These are phyloP conservation scores for Cyprinus carpio DNA, from an alignment of 2,113 vertebrate genomes.

Conservation along the genomic window DNA sequence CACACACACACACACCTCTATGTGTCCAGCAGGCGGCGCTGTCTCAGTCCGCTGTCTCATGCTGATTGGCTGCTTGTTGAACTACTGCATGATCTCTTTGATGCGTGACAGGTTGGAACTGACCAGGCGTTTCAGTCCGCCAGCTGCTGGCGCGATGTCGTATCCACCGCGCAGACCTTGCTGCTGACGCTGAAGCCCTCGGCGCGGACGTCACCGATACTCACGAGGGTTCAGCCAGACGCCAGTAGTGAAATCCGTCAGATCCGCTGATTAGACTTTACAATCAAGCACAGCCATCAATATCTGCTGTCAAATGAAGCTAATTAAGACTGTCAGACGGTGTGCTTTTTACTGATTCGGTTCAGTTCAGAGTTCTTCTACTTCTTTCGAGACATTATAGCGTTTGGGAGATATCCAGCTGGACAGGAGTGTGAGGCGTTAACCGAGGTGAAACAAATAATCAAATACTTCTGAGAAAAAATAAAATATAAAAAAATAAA, in stretches of 20 bases:
- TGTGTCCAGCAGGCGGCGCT: constrained; percentile 49
- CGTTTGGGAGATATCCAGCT: too few relatives aligned
- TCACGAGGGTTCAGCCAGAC: constrained; percentile 94
- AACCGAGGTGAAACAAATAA: too few relatives aligned
- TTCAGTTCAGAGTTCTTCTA: too few relatives aligned
- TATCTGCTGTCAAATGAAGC: not conserved
- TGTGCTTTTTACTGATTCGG: too few relatives aligned
- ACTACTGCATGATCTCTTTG: constrained; percentile 92
- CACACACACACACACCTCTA: not conserved
- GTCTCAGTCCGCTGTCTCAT: constrained; percentile 64
- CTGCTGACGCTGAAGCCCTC: constrained; percentile 81
- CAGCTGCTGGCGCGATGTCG: constrained; percentile 88
- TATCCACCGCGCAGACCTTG: constrained; percentile 91
- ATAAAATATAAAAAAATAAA: too few relatives aligned
- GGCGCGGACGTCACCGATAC: constrained; percentile 85
- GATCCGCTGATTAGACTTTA: constrained; percentile 76
- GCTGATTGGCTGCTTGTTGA: constrained; percentile 86
- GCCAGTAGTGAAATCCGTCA: constrained; percentile 95
- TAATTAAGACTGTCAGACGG: too few relatives aligned
- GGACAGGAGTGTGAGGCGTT: too few relatives aligned
- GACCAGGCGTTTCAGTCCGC: too few relatives aligned
- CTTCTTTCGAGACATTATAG: too few relatives aligned
- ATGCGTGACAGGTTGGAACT: constrained; percentile 91
- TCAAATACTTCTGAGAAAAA: too few relatives aligned
- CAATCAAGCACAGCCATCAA: not conserved